Base-by-base conservation (phyloP, 2,888 invertebrate species). In the Pachymerium ferrugineum region DNA sequence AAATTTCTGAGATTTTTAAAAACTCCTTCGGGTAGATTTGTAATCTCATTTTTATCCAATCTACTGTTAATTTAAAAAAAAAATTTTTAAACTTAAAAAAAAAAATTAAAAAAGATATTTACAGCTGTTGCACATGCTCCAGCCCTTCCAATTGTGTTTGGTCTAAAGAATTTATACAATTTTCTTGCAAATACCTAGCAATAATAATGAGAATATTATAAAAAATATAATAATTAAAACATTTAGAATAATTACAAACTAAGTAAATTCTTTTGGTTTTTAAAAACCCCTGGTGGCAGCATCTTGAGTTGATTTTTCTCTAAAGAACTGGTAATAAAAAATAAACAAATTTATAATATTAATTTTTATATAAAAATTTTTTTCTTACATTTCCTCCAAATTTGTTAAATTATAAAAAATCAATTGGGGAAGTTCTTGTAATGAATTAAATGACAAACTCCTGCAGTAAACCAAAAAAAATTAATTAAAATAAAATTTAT, bases 371-470 rank as follows among this genome's bases (percentile, higher is more conserved):
- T 16, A 6, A 22, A 3, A 19, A 19, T 47, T 5, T 2, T n/a
- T n/a, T 38, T 25, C 54, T 25, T 62, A 62, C 74, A 92, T 82
- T 79, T 89, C 89, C 78, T 87, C 86, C 19, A 92, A 81, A 1
- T 85, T 84, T 8, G 83, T 81, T 29, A 89, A 83, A 3, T 86
- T 86, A n/a, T n/a, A 0, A 84, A 80, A 74, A 91, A 88, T 28
- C 87, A 80, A 25, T 84, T 85, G 85, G 0, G 88, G 87, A 69
- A 90, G 82, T 25, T 85, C 84, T 72, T 83, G 82, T 16, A 91
- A 80, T 75, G 85, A 84, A 79, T 91, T 91, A 78, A 88, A 86
- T 0, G 90, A 89, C 69, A 91, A 90, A 83, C 3, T 87, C 86
- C 77, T 87, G 87, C 25, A 91, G 80, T 75, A 85, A 86, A 0